Conservation (phyloP, 2,113 vertebrate genomes). For the Oplegnathus fasciatus region DNA sequence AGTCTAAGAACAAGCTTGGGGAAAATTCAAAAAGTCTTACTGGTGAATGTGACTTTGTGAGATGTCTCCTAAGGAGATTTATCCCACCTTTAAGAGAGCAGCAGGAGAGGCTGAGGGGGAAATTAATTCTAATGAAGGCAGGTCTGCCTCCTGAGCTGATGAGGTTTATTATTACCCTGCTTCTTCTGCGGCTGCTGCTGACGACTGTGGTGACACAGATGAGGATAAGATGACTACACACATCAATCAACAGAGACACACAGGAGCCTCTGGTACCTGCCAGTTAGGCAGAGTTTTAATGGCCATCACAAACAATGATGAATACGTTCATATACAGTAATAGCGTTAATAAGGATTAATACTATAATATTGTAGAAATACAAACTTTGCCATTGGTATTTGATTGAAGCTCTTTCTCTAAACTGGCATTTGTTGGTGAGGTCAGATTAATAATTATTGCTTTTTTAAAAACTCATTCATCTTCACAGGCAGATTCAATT, state of each 20-base stretch:
- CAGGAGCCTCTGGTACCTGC: conserved; percentile 30
- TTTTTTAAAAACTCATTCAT: conserved; percentile 45
- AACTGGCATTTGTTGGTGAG: conserved; percentile 10
- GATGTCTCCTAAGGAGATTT: conserved; percentile 61
- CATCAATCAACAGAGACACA: conserved; percentile 31
- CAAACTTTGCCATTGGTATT: background rate
- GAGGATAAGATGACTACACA: conserved; percentile 41
- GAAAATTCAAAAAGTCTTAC: conserved; percentile 43
- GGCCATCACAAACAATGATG: background rate
- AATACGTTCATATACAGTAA: background rate
- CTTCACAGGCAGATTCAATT: conserved; percentile 63
- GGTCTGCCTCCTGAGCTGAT: conserved; percentile 58
- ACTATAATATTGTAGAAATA: background rate
- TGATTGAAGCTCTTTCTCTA: conserved; percentile 17
- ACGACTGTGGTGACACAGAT: conserved; percentile 36
- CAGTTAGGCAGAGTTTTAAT: background rate
- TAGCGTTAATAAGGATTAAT: background rate
- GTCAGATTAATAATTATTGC: conserved; percentile 44
- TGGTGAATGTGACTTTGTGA: conserved; percentile 48
- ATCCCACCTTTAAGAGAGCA: conserved; percentile 49
- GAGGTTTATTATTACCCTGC: conserved; percentile 60
- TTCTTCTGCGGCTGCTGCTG: conserved; percentile 35
- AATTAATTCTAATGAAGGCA: conserved; percentile 68
- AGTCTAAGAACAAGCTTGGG: conserved; percentile 29
- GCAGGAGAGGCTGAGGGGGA: conserved; percentile 37